These are phyloP conservation scores for Pycnomerus fuliginosus DNA, from an alignment of 2,888 invertebrate species.

Conservation along the genomic window DNA sequence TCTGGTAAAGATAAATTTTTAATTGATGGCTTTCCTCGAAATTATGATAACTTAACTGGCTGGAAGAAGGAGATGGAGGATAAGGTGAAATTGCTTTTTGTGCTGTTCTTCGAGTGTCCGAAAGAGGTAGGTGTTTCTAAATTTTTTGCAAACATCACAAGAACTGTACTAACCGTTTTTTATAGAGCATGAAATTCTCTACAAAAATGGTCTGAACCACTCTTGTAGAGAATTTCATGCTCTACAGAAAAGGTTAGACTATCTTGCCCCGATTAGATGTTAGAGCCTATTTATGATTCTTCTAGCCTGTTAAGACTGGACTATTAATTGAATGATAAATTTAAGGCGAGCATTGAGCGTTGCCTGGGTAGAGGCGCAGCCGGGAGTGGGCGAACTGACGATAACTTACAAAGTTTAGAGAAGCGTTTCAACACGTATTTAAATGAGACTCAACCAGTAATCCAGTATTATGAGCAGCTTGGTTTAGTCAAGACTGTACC, in stretches of 20 bases:
- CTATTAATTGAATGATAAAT: too few species aligned
- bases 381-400: slow-evolving; percentile 91
- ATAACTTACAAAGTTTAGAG: slow-evolving; percentile 84
- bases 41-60: slow-evolving; percentile 93
- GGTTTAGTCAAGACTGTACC: slow-evolving; percentile 75
- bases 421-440: slow-evolving; percentile 86
- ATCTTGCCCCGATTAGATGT: neutral
- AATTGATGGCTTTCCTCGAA: slow-evolving; percentile 98
- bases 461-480: slow-evolving; percentile 72
- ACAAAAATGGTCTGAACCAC: too few species aligned
- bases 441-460: slow-evolving; percentile 86
- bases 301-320: neutral
- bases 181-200: too few species aligned
- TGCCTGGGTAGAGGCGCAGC: slow-evolving; percentile 85
- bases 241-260: neutral
- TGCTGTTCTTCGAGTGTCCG: slow-evolving; percentile 89
- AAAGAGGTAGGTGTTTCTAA: slow-evolving; percentile 56
- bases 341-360: slow-evolving; percentile 72
- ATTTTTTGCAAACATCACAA: slow-evolving; percentile 2
- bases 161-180: neutral
- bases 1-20: slow-evolving; percentile 76
- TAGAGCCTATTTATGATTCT: neutral
- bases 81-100: slow-evolving; percentile 81
- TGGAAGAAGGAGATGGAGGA: slow-evolving; percentile 85
- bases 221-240: too few species aligned